phyloP scores from a whole-genome alignment of 2,797 vertebrate species.

The Hypotaenidia okinawae region DNA sequence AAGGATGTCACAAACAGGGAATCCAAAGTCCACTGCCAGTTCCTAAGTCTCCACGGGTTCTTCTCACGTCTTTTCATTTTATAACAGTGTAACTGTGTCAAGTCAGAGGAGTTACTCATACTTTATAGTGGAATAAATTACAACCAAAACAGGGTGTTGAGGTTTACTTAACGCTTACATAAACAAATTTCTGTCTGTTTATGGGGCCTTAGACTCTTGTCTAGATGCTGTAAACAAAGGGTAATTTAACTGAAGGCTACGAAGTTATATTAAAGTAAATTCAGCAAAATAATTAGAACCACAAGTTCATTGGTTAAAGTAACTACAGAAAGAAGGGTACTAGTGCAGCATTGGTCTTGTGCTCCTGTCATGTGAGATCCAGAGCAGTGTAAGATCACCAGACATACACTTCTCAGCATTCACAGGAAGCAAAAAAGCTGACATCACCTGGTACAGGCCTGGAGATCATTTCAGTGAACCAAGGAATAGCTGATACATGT shows the following conservation, averaged over 20 bases:
- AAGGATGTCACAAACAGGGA: not conserved
- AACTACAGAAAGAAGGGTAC: not conserved
- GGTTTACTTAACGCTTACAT: not conserved
- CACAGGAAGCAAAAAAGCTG: not conserved
- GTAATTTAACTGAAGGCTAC: not conserved
- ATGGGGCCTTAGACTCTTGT: not conserved
- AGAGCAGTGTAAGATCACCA: not conserved
- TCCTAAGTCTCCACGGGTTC: not conserved
- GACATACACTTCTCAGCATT: not conserved
- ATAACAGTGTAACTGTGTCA: not conserved
- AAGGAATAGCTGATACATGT: not conserved
- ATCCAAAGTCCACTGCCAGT: slow-evolving; percentile 30
- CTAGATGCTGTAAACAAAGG: not conserved
- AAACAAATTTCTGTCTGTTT: not conserved
- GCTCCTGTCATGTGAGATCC: not conserved
- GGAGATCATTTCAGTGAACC: not conserved
- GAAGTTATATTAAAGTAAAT: not conserved
- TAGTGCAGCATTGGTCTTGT: not conserved
- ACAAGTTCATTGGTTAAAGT: not conserved
- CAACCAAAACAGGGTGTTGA: not conserved
- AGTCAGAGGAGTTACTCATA: not conserved
- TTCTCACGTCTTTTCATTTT: not conserved
- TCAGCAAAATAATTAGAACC: not conserved
- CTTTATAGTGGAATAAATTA: not conserved
- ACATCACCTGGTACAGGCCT: not conserved